Conservation (phyloP, 2,113 vertebrate species). For the Malurus alboscapulatus region DNA sequence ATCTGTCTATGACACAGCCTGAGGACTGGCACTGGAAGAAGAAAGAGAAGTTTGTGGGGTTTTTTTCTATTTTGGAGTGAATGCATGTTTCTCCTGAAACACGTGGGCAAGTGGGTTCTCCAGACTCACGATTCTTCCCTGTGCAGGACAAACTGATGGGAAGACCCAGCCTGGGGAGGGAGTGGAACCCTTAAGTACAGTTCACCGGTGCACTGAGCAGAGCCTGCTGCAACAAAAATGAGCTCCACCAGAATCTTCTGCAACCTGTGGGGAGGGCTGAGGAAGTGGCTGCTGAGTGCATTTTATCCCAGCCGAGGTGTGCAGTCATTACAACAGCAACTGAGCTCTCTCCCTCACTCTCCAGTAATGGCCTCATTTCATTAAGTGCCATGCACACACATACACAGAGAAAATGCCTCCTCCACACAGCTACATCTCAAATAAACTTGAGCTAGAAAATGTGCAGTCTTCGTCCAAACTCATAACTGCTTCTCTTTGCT, state of each 20-base stretch:
- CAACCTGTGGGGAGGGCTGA: background rate
- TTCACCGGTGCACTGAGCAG: background rate
- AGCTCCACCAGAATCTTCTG: background rate
- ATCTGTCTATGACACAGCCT: background rate
- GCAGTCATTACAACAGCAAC: background rate
- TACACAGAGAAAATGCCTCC: background rate
- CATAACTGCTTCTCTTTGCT: background rate
- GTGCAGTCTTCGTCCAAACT: background rate
- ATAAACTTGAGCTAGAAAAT: constrained; percentile 6
- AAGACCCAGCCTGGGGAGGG: background rate
- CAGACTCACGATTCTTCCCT: background rate
- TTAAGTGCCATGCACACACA: background rate
- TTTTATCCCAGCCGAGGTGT: background rate
- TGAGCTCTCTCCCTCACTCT: background rate
- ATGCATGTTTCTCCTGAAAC: background rate
- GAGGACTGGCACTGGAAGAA: background rate
- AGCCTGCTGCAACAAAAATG: background rate
- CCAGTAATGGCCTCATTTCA: background rate
- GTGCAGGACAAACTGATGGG: background rate
- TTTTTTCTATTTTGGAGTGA: background rate
- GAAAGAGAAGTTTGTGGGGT: background rate
- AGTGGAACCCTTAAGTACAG: background rate
- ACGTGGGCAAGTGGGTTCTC: background rate
- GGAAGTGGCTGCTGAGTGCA: background rate
- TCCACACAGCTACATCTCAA: background rate